Base-by-base conservation (phyloP, 2,113 vertebrate genomes). In the Panthera tigris region DNA sequence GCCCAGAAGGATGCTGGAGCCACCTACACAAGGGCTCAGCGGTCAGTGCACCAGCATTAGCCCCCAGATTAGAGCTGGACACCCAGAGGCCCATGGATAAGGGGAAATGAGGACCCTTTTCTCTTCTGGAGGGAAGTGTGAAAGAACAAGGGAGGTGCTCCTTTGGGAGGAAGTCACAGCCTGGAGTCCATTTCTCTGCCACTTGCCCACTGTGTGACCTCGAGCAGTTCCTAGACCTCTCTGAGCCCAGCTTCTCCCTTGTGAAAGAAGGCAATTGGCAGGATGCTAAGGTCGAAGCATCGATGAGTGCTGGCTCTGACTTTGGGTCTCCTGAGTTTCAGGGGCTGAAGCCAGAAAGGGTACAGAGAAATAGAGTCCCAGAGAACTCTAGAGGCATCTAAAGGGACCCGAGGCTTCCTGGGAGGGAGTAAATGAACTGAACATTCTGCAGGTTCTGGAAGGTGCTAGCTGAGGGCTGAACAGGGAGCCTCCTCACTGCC, bases 171-270 rank as follows among this genome's bases (percentile, higher is more conserved):
- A 1, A 82, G 48, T 89, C 63, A 73, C 1, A 55, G 74, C 68
- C 48, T 29, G 12, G 39, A 3, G 39, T 39, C 27, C 2, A 5
- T 19, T 39, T 29, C 69, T 66, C 41, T 76, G 66, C 25, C 13
- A 55, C 29, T 21, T 33, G 19, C 23, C 41, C 1, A 29, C 48
- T 71, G 36, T 73, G 84, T 91, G 98, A 73, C 73, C 79, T 80
- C 68, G 65, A 76, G 65, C 12, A 27, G 55, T 11, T 4, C n/a
- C 39, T 27, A 66, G 73, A 8, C 31, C 33, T 97, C 88, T 96
- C 66, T 74, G 80, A 80, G 66, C 3, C 45, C 15, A 33, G 25
- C 21, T 78, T 16, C 14, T 65, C 50, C 27, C 10, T 45, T 81
- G 45, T 73, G 52, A 84, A 87, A 61, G 36, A 21, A 52, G 36